Conservation (phyloP, 2,888 invertebrate species). For the Drosophila prostipennis region DNA sequence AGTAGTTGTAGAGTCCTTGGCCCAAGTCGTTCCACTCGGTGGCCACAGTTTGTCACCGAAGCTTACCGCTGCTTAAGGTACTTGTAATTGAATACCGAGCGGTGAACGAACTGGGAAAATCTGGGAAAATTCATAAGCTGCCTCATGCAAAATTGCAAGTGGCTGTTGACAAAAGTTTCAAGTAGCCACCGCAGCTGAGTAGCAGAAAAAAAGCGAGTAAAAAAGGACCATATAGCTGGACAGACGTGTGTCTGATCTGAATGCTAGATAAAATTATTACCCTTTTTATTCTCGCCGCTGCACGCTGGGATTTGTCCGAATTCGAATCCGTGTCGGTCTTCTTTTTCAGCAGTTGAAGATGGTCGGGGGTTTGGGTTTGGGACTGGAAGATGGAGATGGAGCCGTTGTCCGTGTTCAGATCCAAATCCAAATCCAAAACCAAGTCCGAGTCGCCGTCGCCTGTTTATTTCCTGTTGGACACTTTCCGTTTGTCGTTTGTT, state of each 20-base stretch:
- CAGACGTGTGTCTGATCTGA: conserved; percentile 82
- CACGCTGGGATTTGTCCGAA: conserved; percentile 49
- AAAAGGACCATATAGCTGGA: conserved; percentile 35
- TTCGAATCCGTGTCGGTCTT: conserved; percentile 46
- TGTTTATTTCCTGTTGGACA: conserved; percentile 83
- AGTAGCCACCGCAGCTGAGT: conserved; percentile 40
- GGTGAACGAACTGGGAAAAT: conserved; percentile 40
- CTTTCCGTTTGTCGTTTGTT: conserved; percentile 82
- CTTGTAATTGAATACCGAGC: conserved; percentile 69
- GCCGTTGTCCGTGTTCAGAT: conserved; percentile 34
- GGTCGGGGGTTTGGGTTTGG: neutral
- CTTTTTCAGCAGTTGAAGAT: conserved; percentile 1
- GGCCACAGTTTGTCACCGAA: conserved; percentile 69
- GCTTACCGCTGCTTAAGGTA: conserved; percentile 78
- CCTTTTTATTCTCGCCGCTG: conserved; percentile 74
- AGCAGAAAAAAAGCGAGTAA: conserved; percentile 36
- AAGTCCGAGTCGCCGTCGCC: conserved; percentile 48
- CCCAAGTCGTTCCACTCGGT: conserved; percentile 3
- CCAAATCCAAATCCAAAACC: conserved; percentile 33
- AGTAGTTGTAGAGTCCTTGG: conserved; percentile 34
- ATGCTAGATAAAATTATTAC: conserved; percentile 83
- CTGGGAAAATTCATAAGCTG: conserved; percentile 64
- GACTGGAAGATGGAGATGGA: conserved; percentile 20
- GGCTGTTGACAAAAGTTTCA: conserved; percentile 69
- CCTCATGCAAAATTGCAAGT: conserved; percentile 57